These are phyloP conservation scores for Semotilus atromaculatus DNA, from an alignment of 2,797 vertebrate genomes.

Conservation along the genomic window DNA sequence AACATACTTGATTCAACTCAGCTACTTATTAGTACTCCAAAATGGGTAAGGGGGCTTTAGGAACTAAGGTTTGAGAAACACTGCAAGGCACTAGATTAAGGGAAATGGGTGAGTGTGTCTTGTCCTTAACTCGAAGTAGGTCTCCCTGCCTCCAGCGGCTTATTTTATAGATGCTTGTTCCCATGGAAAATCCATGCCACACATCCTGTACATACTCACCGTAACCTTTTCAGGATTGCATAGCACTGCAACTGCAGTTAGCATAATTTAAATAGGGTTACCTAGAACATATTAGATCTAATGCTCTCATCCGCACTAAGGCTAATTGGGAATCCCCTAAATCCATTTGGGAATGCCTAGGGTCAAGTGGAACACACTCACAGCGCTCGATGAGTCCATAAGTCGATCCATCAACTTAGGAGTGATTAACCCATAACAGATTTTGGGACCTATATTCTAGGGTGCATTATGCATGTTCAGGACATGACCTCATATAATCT, in stretches of 20 bases:
- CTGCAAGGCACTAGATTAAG: slow-evolving; percentile 6
- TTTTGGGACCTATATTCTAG: slow-evolving; percentile 52
- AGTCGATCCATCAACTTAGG: slow-evolving; percentile 60
- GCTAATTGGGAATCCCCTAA: slow-evolving; percentile 67
- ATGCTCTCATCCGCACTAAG: slow-evolving; percentile 67
- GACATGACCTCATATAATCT: background rate
- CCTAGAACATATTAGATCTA: slow-evolving; percentile 71
- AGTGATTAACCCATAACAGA: slow-evolving; percentile 63
- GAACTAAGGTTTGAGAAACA: slow-evolving; percentile 4
- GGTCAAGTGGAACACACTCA: slow-evolving; percentile 53
- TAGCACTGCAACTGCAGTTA: slow-evolving; percentile 65
- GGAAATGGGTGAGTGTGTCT: slow-evolving; percentile 15
- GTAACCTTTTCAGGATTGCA: slow-evolving; percentile 52
- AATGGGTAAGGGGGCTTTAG: background rate
- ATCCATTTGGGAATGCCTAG: slow-evolving; percentile 55
- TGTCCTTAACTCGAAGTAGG: slow-evolving; percentile 22
- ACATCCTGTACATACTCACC: slow-evolving; percentile 46
- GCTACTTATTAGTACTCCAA: background rate
- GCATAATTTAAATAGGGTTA: slow-evolving; percentile 71
- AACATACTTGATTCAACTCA: background rate
- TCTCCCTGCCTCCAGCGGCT: background rate
- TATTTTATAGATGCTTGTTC: slow-evolving; percentile 21
- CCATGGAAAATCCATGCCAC: slow-evolving; percentile 27
- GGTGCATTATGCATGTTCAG: background rate
- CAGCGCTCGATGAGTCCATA: slow-evolving; percentile 60